A percentile compares a stretch with the other conserved stretches of the same genome.
phyloP scores from a whole-genome alignment of 1,140 invertebrate species.

The Zaprionus taronus region DNA sequence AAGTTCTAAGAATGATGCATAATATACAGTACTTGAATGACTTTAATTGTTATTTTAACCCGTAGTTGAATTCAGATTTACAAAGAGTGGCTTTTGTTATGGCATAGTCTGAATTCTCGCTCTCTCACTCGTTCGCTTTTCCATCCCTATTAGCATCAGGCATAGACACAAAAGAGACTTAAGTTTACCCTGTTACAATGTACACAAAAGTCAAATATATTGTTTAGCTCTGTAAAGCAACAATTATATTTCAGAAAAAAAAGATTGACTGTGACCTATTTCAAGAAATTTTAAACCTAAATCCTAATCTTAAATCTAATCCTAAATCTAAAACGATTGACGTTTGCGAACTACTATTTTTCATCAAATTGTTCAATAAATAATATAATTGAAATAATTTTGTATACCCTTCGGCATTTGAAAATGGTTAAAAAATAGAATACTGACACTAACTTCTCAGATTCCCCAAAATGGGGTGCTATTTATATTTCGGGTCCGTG shows the following conservation, averaged over 20 bases:
- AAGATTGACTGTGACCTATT: slow-evolving; percentile 1
- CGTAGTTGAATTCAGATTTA: slow-evolving; percentile 29
- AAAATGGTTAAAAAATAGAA: too few relatives aligned
- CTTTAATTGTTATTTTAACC: slow-evolving; percentile 34
- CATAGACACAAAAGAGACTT: background rate
- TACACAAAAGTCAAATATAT: background rate
- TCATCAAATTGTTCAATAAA: too few relatives aligned
- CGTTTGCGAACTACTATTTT: too few relatives aligned
- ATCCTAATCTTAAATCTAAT: too few relatives aligned
- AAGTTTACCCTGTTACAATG: background rate
- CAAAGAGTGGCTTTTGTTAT: slow-evolving; percentile 50
- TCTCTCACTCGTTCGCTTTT: background rate
- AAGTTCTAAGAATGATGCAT: slow-evolving; percentile 10
- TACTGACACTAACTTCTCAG: too few relatives aligned
- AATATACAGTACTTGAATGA: slow-evolving; percentile 39
- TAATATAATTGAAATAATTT: too few relatives aligned
- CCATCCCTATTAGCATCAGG: slow-evolving; percentile 14
- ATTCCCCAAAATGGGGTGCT: too few relatives aligned
- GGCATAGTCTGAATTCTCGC: background rate
- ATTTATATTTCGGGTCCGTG: too few relatives aligned
- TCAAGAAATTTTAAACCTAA: background rate
- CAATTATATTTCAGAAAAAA: slow-evolving; percentile 14
- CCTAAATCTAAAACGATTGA: too few relatives aligned
- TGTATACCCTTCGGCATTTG: too few relatives aligned
- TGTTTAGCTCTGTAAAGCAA: slow-evolving; percentile 11